Percentiles rank a stretch among this genome's conserved stretches.
These are phyloP conservation scores for Phalacrocorax carbo DNA, from an alignment of 2,113 vertebrate genomes.

Conservation along the genomic window DNA sequence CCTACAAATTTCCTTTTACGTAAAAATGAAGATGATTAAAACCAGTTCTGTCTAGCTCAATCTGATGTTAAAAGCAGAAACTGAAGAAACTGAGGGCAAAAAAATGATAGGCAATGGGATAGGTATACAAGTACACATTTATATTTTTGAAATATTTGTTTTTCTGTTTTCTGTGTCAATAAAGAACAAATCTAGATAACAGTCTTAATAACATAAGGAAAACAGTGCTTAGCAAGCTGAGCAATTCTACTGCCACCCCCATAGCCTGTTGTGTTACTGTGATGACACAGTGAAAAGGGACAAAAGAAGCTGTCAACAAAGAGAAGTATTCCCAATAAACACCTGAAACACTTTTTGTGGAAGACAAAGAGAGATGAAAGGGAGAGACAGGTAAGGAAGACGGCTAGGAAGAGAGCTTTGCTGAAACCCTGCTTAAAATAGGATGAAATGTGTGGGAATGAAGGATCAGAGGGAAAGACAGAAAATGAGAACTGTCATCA, in stretches of 20 bases:
- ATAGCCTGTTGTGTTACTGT: neutral
- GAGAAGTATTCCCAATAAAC: neutral
- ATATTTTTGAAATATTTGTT: neutral
- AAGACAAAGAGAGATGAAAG: neutral
- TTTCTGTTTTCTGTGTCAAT: neutral
- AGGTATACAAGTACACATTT: neutral
- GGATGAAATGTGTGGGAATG: neutral
- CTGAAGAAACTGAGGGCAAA: neutral
- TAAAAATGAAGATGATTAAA: neutral
- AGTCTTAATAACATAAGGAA: neutral
- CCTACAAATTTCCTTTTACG: neutral
- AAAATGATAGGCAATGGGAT: neutral
- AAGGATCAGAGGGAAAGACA: conserved; percentile 18
- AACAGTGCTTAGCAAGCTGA: neutral
- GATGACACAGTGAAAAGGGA: neutral
- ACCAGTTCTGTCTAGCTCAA: neutral
- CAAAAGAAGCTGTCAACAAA: neutral
- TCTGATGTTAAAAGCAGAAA: neutral
- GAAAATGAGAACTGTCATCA: conserved; percentile 17
- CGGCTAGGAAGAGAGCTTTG: neutral
- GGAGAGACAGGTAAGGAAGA: neutral
- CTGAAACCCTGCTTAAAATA: conserved; percentile 5
- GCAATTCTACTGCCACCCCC: neutral
- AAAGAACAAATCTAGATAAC: neutral
- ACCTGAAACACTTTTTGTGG: neutral